Base-by-base conservation (phyloP, 1,140 invertebrate genomes). In the Camponotus vicinus region DNA sequence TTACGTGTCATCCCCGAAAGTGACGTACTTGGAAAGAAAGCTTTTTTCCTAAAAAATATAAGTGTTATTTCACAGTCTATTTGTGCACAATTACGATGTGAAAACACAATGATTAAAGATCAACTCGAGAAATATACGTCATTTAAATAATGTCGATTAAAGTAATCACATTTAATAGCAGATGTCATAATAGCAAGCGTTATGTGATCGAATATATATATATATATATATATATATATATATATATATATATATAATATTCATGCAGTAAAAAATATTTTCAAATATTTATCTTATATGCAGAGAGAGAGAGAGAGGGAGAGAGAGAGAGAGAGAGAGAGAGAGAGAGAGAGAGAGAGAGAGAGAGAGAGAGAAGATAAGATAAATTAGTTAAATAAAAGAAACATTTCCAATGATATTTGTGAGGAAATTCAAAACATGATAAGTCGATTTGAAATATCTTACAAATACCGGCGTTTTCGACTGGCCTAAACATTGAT, bases 311-410 rank as follows among this genome's bases (percentile, higher is more conserved):
- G 37, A 40, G 37, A 40, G 37, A 40, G 37, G 2, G 3, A 40
- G 37, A 40, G 37, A 40, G 37, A 40, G 37, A 40, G 37, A 71
- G 3, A 57, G 49, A 52, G 49, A 73, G 15, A 57, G 18, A 57
- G 37, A 40, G 37, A 40, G 37, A 40, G 37, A 40, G 37, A 40
- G 37, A 40, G 3, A 40, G 37, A 40, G 37, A 40, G 37, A 40
- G 37, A 40, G 37, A 71, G 3, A 57, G 49, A 52, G 49, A 73
- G 15, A 57, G 18, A 57, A 57, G 52, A 73, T 73, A 71, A 71
- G 69, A 37, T 55, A 73, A 57, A 34, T 42, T 42, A 15, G 11
- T 11, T 42, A 64, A 63, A 77, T 61, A 42, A 37, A 18, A 52
- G 8, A 55, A 32, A 76, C n/a, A 4, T 15, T 61, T 8, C 18